Percentiles rank a stretch among this genome's conserved stretches.
Evolutionary conservation across 2,113 vertebrate species (phyloP).

Genomic region (Larimichthys crocea): DNA sequence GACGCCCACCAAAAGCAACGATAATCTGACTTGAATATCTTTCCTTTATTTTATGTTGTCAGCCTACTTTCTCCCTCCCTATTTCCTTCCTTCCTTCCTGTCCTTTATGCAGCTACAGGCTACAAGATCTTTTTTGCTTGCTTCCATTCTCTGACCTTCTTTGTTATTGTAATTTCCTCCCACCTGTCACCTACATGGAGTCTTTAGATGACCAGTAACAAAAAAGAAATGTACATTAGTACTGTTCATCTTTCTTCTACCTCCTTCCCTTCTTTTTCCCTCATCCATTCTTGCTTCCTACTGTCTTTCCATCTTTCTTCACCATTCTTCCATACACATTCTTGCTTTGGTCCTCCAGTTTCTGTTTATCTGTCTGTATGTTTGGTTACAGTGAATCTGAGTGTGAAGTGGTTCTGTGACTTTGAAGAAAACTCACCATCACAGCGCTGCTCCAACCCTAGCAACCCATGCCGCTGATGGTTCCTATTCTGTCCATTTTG

Average conservation of each 20-base stretch:
- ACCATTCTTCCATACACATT: too few species aligned
- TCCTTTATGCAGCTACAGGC: background rate
- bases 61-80: background rate
- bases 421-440: slow-evolving; percentile 83
- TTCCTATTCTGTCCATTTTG: slow-evolving; percentile 97
- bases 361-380: background rate
- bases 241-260: background rate
- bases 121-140: background rate
- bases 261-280: background rate
- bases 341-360: background rate
- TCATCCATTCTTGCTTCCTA: background rate
- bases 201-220: background rate
- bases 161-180: background rate
- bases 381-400: background rate
- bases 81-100: background rate
- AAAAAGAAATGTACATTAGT: background rate
- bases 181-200: background rate
- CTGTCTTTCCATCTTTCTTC: background rate
- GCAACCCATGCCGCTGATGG: slow-evolving; percentile 96
- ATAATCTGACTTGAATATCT: slow-evolving; percentile 2
- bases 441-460: slow-evolving; percentile 82
- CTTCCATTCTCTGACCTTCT: background rate
- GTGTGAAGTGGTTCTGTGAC: background rate
- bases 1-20: background rate
- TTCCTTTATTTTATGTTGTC: background rate